These are phyloP conservation scores for Caenorhabditis elegans DNA, from an alignment of 1,140 invertebrate species.

Conservation along the genomic window WBcel235 BX284605.5:12720001-12720500, in stretches of 20 bases:
- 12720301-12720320: neutral
- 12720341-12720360: too few relatives aligned
- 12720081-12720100: neutral
- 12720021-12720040: too few relatives aligned
- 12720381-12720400: too few relatives aligned
- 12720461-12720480: too few relatives aligned
- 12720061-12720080: neutral
- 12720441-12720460: too few relatives aligned
- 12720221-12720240: neutral
- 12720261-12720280: neutral
- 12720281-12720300: neutral
- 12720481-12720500: too few relatives aligned
- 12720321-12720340: too few relatives aligned
- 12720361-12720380: too few relatives aligned
- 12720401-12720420: too few relatives aligned
- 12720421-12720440: too few relatives aligned
- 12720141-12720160: neutral
- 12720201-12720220: neutral
- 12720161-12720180: neutral
- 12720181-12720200: neutral
- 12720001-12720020: neutral
- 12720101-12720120: neutral
- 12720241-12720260: neutral
- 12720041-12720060: too few relatives aligned
- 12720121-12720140: neutral